Conservation (phyloP, 2,797 vertebrate species). For the Alfaro cultratus region DNA sequence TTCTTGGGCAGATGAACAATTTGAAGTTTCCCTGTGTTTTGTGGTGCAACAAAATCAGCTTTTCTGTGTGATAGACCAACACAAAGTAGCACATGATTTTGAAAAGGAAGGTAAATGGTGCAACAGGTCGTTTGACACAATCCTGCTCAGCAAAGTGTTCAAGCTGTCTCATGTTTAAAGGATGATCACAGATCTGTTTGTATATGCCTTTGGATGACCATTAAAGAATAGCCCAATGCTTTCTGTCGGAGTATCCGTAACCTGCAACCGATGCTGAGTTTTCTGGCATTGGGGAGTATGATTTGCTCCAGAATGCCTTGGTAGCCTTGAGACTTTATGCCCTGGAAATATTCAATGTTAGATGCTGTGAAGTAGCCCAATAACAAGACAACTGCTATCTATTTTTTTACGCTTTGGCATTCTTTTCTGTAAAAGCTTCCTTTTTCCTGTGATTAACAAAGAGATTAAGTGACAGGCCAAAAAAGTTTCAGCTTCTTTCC, state of each 20-base stretch:
- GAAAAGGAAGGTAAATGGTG: neutral
- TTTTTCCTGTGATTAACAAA: too few relatives aligned
- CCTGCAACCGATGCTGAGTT: neutral
- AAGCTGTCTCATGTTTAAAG: neutral
- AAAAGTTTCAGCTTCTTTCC: too few relatives aligned
- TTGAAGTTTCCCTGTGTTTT: neutral
- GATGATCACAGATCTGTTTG: neutral
- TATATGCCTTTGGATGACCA: neutral
- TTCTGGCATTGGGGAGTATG: neutral
- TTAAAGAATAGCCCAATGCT: neutral
- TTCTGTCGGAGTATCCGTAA: neutral
- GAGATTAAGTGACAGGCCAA: too few relatives aligned
- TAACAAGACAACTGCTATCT: too few relatives aligned
- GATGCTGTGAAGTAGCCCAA: too few relatives aligned
- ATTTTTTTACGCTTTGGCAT: too few relatives aligned
- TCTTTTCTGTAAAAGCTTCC: too few relatives aligned
- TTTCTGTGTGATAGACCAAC: neutral
- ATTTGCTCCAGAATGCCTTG: neutral
- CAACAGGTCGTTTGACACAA: neutral
- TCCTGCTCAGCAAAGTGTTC: neutral
- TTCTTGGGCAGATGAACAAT: neutral
- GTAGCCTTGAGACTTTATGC: neutral
- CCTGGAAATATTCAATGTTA: neutral
- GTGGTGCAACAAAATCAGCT: neutral
- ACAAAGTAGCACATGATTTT: neutral